phyloP scores from a whole-genome alignment of 1,140 invertebrate genomes.

The Aphelenchoides besseyi region DNA sequence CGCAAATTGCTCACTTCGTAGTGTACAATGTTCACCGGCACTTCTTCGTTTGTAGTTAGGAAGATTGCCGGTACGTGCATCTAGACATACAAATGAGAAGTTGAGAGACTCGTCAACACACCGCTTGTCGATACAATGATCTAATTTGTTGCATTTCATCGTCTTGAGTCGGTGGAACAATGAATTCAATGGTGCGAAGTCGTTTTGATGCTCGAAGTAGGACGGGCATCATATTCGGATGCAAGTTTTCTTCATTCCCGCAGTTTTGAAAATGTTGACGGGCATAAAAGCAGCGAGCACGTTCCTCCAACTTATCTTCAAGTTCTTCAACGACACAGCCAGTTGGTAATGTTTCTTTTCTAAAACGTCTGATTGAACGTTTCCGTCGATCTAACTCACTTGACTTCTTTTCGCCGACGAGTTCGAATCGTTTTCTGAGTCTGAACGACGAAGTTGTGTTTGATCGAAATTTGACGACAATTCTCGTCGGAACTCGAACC shows the following conservation, averaged over 20 bases:
- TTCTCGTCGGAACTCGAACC: neutral
- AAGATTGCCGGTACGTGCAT: conserved; percentile 13
- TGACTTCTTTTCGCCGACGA: neutral
- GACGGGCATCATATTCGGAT: conserved; percentile 18
- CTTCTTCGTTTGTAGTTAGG: conserved; percentile 17
- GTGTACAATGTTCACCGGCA: conserved; percentile 19
- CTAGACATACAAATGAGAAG: conserved; percentile 14
- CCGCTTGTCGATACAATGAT: neutral
- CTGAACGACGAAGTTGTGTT: neutral
- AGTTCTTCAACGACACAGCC: conserved; percentile 19
- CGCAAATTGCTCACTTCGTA: conserved; percentile 1
- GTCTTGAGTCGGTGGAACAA: conserved; percentile 16
- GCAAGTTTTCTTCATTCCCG: too few relatives aligned
- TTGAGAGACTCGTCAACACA: neutral
- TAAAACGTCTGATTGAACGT: conserved; percentile 28
- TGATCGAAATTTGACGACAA: neutral
- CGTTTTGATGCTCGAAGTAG: conserved; percentile 22
- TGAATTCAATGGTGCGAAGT: neutral
- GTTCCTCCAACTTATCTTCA: conserved; percentile 5
- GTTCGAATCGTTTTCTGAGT: neutral
- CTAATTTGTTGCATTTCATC: neutral
- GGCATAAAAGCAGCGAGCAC: neutral
- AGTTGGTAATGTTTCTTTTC: conserved; percentile 18
- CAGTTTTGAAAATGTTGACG: neutral
- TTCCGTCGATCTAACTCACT: conserved; percentile 23